Base-by-base conservation (phyloP, 2,113 vertebrate species). In the Anser cygnoides region DNA sequence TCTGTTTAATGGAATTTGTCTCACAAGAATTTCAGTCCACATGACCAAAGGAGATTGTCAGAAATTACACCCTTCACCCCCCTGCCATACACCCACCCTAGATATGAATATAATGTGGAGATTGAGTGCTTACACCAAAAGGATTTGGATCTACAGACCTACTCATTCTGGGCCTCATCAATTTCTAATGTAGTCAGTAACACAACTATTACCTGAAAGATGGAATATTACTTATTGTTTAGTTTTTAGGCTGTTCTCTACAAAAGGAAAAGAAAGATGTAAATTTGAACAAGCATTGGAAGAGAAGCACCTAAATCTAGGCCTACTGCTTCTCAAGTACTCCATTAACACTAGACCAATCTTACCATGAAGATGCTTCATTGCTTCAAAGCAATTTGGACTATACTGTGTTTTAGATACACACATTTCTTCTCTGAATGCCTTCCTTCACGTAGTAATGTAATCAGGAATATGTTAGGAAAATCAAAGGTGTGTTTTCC, bases 401-500 rank as follows among this genome's bases (percentile, higher is more conserved):
- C 33, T 58, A 13, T 10, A 13, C 11, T 17, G 4, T 35, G 4
- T 33, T 89, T 74, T 44, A 79, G 16, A 70, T 10, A 29, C 4
- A 5, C 25, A 2, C 0, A 0, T 76, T 87, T 87, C 21, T 63
- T 71, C 37, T 84, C 43, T 57, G 31, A 25, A 37, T 70, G 25
- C 11, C 6, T 15, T 74, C 11, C 13, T 71, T 88, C 25, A 26
- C 7, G 4, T 49, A 54, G n/a, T 31, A 13, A 52, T 52, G 50
- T 52, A 52, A 25, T 23, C 13, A 52, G 16, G 22, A 7, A 15
- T 46, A 58, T 20, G 33, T 5, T 65, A 50, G 19, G 33, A 68
- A 77, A 57, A 61, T 65, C 20, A 44, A 41, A 70, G 0, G 0
- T 16, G 0, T 50, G 43, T 37, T 75, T 86, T 71, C 26, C 5